phyloP scores from a whole-genome alignment of 2,888 invertebrate species.

The Cerceris rybyensis region DNA sequence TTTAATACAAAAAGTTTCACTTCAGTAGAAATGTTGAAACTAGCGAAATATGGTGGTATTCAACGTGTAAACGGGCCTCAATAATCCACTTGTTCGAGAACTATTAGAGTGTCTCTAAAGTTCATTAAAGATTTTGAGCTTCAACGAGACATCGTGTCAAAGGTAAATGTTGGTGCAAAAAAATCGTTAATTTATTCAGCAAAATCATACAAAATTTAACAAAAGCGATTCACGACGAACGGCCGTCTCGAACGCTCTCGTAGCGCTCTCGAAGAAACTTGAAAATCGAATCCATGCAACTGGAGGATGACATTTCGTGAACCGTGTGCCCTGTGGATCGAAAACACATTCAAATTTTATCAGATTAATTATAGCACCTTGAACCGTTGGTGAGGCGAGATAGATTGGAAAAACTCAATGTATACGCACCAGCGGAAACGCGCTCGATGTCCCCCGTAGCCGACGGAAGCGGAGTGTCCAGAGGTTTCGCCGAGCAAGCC shows the following conservation, averaged over 20 bases:
- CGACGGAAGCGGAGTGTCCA: constrained; percentile 83
- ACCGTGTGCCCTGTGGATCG: constrained; percentile 83
- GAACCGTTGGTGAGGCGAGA: neutral
- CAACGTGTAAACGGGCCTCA: too few relatives aligned
- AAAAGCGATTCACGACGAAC: neutral
- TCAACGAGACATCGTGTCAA: too few relatives aligned
- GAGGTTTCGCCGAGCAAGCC: constrained; percentile 84
- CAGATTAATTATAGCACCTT: too few relatives aligned
- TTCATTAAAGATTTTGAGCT: too few relatives aligned
- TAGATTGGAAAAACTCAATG: neutral
- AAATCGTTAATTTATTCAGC: too few relatives aligned
- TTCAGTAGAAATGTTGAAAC: too few relatives aligned
- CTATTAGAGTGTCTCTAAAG: too few relatives aligned
- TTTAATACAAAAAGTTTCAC: too few relatives aligned
- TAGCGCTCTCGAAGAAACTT: constrained; percentile 83
- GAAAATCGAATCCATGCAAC: constrained; percentile 87
- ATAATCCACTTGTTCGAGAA: too few relatives aligned
- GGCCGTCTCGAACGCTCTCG: constrained; percentile 28
- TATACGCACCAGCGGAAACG: constrained; percentile 84
- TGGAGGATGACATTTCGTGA: constrained; percentile 88
- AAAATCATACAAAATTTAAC: neutral
- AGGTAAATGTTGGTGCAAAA: too few relatives aligned
- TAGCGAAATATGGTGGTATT: too few relatives aligned
- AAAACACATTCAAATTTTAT: neutral
- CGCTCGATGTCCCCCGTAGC: constrained; percentile 83